These are phyloP conservation scores for Myodes glareolus DNA, from an alignment of 2,113 vertebrate genomes.

Conservation along the genomic window DNA sequence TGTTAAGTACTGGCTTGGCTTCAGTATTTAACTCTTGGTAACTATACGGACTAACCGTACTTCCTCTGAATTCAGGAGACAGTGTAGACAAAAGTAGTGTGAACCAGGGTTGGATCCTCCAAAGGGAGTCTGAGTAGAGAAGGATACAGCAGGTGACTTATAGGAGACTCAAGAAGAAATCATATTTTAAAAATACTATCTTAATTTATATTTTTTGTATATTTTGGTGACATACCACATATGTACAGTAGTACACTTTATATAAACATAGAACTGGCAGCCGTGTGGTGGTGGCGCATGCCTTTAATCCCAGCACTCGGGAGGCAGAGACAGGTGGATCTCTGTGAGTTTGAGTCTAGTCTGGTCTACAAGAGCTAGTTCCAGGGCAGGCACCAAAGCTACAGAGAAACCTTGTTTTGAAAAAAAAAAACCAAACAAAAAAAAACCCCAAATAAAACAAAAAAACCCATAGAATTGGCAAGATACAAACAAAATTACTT, in stretches of 20 bases:
- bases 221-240: background rate
- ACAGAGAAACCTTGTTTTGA: too few relatives aligned
- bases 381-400: too few relatives aligned
- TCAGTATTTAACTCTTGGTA: background rate
- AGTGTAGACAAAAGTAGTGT: background rate
- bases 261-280: background rate
- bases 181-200: background rate
- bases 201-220: background rate
- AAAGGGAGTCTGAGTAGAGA: background rate
- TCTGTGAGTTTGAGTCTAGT: too few relatives aligned
- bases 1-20: background rate
- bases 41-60: fast-evolving
- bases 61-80: background rate
- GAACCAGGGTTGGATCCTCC: background rate
- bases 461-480: background rate
- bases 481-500: background rate
- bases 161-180: background rate
- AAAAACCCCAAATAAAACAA: too few relatives aligned
- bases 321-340: too few relatives aligned
- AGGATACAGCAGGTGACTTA: background rate
- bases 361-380: too few relatives aligned
- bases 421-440: too few relatives aligned
- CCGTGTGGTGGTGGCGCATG: too few relatives aligned
- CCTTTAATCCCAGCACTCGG: too few relatives aligned
- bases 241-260: background rate